These are phyloP conservation scores for Lerema accius DNA, from an alignment of 1,140 invertebrate genomes.

Conservation along the genomic window DNA sequence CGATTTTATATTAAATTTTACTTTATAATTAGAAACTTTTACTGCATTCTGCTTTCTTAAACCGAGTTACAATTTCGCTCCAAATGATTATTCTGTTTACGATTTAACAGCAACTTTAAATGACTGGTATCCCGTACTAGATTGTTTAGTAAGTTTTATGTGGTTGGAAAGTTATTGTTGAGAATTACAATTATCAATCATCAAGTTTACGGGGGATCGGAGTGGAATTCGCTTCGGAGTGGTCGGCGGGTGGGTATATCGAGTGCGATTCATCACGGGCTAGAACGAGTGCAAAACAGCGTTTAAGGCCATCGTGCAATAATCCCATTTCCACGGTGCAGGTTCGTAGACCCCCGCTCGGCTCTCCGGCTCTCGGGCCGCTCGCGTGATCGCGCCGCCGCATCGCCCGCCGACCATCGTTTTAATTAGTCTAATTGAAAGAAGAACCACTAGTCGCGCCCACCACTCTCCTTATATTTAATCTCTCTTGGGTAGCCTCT, in stretches of 20 bases:
- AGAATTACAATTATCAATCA: neutral
- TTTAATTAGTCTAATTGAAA: slow-evolving; percentile 77
- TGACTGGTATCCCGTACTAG: slow-evolving; percentile 7
- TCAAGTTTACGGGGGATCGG: slow-evolving; percentile 22
- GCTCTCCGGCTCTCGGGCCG: slow-evolving; percentile 35
- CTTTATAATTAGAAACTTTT: slow-evolving; percentile 52
- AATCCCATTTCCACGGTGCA: slow-evolving; percentile 74
- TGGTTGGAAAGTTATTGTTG: slow-evolving; percentile 15
- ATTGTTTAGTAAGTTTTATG: slow-evolving; percentile 13
- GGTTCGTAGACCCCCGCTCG: slow-evolving; percentile 69
- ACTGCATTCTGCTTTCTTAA: slow-evolving; percentile 32
- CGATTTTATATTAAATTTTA: slow-evolving; percentile 39
- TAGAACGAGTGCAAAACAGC: slow-evolving; percentile 66
- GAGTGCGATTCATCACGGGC: slow-evolving; percentile 48
- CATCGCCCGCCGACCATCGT: slow-evolving; percentile 49
- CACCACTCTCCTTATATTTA: slow-evolving; percentile 22
- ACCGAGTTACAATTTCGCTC: slow-evolving; percentile 15
- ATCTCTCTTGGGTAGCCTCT: slow-evolving; percentile 18
- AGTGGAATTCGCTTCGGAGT: slow-evolving; percentile 43
- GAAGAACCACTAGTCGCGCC: slow-evolving; percentile 34
- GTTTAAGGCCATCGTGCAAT: slow-evolving; percentile 66
- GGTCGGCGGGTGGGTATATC: slow-evolving; percentile 35
- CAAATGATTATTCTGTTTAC: slow-evolving; percentile 26
- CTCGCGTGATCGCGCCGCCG: slow-evolving; percentile 53
- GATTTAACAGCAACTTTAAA: slow-evolving; percentile 25